Conservation (phyloP, 1,140 invertebrate genomes). For the Phymorhynchus buccinoides region DNA sequence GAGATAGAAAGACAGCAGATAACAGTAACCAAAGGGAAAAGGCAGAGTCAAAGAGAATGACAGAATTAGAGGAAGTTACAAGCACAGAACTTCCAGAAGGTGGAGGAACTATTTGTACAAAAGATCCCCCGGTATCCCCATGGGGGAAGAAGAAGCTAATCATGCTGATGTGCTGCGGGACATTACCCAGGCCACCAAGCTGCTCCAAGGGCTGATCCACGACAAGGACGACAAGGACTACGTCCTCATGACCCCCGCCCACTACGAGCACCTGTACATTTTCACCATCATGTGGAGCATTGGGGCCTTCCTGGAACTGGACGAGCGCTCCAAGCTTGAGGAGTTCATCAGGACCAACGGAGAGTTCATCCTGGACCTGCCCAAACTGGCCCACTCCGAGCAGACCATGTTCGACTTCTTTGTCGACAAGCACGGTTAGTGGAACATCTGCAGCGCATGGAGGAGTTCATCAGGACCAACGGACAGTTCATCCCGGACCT, state of each 20-base stretch:
- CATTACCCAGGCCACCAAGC: conserved; percentile 68
- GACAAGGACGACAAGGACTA: conserved; percentile 67
- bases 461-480: conserved; percentile 66
- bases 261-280: conserved; percentile 70
- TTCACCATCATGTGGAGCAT: conserved; percentile 93
- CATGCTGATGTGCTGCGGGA: too few species aligned
- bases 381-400: conserved; percentile 56
- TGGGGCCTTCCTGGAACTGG: conserved; percentile 89
- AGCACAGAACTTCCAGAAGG: too few species aligned
- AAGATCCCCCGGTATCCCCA: too few species aligned
- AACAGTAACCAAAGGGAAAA: too few species aligned
- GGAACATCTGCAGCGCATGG: conserved; percentile 81
- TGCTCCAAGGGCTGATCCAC: conserved; percentile 90
- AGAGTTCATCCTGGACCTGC: conserved; percentile 57
- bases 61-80: too few species aligned
- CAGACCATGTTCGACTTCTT: conserved; percentile 89
- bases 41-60: too few species aligned
- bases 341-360: conserved; percentile 62
- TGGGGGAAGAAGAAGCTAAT: too few species aligned
- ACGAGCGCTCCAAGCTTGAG: conserved; percentile 82
- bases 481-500: conserved; percentile 52
- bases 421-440: conserved; percentile 86
- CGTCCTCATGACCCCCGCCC: conserved; percentile 65
- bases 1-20: too few species aligned
- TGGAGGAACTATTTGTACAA: too few species aligned